Conservation (phyloP, 2,113 vertebrate species). For the Rattus rattus region DNA sequence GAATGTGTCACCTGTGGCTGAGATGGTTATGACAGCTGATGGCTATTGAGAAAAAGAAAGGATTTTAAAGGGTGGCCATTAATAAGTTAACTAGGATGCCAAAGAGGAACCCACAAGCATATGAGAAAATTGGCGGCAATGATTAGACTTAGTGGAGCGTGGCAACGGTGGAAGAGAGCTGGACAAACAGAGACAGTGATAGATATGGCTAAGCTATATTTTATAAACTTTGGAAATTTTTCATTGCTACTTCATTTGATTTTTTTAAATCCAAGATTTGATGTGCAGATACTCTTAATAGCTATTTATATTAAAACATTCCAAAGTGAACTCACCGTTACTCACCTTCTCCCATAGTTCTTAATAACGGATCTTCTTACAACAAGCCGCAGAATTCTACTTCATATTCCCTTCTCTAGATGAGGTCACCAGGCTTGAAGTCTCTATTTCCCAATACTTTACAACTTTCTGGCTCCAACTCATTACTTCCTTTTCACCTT, state of each 20-base stretch:
- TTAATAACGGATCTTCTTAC: background rate
- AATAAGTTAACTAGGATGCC: background rate
- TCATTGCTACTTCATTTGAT: background rate
- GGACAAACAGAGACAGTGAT: rapidly evolving
- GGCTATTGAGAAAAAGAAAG: background rate
- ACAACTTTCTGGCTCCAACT: background rate
- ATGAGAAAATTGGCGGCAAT: background rate
- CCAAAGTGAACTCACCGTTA: background rate
- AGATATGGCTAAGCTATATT: background rate
- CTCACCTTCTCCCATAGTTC: background rate
- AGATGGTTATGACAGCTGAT: background rate
- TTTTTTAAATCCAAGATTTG: background rate
- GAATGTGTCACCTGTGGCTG: no score
- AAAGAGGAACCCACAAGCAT: background rate
- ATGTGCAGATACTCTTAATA: background rate
- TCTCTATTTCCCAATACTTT: background rate
- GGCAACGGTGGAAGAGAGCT: no score
- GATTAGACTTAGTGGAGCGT: background rate
- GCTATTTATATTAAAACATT: background rate
- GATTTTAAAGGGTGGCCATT: background rate
- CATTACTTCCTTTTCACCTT: rapidly evolving
- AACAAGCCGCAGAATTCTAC: background rate
- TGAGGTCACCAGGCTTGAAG: background rate
- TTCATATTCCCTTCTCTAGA: background rate
- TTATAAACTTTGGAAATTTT: background rate